These are phyloP conservation scores for Aphelenchoides besseyi DNA, from an alignment of 1,140 invertebrate species.

Conservation along the genomic window DNA sequence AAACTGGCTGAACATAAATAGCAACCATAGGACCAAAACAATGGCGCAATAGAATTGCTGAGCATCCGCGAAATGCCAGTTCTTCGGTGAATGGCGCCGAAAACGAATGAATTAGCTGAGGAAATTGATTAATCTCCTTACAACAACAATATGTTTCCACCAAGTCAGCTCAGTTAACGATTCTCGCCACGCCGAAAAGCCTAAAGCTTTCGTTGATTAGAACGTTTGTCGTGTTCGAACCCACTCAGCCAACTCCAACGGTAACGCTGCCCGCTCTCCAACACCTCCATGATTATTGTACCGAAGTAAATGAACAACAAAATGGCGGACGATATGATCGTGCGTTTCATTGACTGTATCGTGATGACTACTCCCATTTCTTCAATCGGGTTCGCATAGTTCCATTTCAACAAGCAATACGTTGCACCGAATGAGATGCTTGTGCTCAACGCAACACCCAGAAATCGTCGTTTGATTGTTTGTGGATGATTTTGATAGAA, in stretches of 20 bases:
- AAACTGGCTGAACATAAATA: neutral
- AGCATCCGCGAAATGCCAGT: slow-evolving; percentile 14
- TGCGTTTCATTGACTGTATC: neutral
- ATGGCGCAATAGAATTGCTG: slow-evolving; percentile 3
- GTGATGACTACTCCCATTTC: neutral
- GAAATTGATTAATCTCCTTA: too few species aligned
- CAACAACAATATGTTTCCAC: neutral
- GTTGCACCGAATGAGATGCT: neutral
- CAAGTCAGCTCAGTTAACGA: neutral
- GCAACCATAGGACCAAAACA: neutral
- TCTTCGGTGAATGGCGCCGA: slow-evolving; percentile 19
- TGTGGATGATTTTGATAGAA: slow-evolving; percentile 4
- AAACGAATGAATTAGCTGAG: too few species aligned
- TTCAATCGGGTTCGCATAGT: neutral
- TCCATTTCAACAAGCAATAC: neutral
- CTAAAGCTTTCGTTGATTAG: too few species aligned
- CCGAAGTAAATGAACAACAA: neutral
- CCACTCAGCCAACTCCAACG: neutral
- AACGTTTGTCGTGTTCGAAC: too few species aligned
- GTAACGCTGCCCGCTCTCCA: neutral
- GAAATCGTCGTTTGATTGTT: slow-evolving; percentile 11
- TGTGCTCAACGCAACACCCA: slow-evolving; percentile 13
- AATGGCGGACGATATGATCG: neutral
- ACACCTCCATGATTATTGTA: neutral
- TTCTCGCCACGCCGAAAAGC: neutral